Evolutionary conservation across 2,888 invertebrate genomes (phyloP), one percentile per base, ranked within the genome.

Genomic region (Spilarctia lutea): DNA sequence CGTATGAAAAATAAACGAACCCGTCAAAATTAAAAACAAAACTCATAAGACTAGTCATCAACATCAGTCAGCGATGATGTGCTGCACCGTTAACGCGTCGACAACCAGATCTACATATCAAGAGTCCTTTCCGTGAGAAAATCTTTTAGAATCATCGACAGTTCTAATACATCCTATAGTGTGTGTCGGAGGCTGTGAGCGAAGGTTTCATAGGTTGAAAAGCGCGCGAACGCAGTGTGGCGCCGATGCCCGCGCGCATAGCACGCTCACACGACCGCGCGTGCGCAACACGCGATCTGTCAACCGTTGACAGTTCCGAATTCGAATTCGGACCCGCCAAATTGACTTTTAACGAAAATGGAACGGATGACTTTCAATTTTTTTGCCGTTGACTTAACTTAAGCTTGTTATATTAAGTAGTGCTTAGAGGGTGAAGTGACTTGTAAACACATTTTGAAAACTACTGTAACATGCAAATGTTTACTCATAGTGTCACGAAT

Each of bases 141-240:
- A 92, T 91, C 87, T 91, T 87, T 88, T 90, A 86, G 87, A 89
- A 90, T 87, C 87, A 89, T 91, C 90, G 90, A 90, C 90, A 89
- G 89, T 89, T 91, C 89, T 91, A 91, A 92, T 89, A 91, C 90
- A 91, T 92, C 90, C 87, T 89, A 89, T 90, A 87, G 89, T 85
- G 86, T 89, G 89, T 86, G 86, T 83, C 84, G 89, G 91, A 94
- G 93, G 93, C 92, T 93, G 93, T 81, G 90, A 89, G 90, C 88
- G 93, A 91, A 93, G 94, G 94, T 93, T 93, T 92, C 89, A 88
- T 91, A 91, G 92, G 91, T 91, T 89, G 92, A 94, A 96, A 95
- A 95, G 95, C 95, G 95, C 95, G 96, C 94, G 94, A 95, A 95
- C 93, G 93, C 95, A 96, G 96, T 96, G 92, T 92, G 90, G 94